Evolutionary conservation across 2,888 invertebrate species (phyloP), one percentile per base, ranked within the genome.

Genomic region (Drosophila aldrichi): DNA sequence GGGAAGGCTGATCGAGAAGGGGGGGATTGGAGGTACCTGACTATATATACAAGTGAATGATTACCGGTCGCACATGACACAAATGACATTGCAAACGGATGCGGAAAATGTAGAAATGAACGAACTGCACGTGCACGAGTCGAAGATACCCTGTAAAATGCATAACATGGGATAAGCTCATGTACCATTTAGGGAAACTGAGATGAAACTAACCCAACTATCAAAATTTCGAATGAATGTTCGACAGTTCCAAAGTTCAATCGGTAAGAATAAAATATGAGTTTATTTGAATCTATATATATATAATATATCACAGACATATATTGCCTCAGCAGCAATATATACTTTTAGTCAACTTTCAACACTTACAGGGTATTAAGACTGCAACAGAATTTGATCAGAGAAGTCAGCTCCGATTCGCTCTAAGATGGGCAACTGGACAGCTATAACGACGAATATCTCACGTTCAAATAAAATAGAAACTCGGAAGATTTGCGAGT

Each of bases 21-120:
- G 6, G 1, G 18, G n/a, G 16, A 3, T 25, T 29, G 7, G 29
- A 29, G 14, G 34, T 25, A 41, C n/a, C 64, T 22, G 61, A 58
- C 46, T 63, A 48, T 44, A 65, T 52, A 56, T 61, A 54, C 68
- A 65, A 68, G 65, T 77, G 81, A 88, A 75, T 84, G 88, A 88
- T 84, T 88, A 84, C 65, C 63, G 60, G 62, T 54, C 78, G 62
- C 55, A 74, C 69, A 81, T 81, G 85, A 82, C 74, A 84, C 85
- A 83, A 85, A 85, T 85, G 86, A 85, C 83, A 88, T 80, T 79
- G 86, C 86, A 88, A 86, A 80, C 83, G 88, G 86, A 84, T 84
- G 86, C 86, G 86, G 83, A 86, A 88, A 84, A 85, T 72, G 63
- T 70, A 12, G 32, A 55, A 62, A 43, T 44, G 18, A 61, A 62